These are phyloP conservation scores for Lepidonotus clava DNA, from an alignment of 2,888 invertebrate genomes.

Conservation along the genomic window DNA sequence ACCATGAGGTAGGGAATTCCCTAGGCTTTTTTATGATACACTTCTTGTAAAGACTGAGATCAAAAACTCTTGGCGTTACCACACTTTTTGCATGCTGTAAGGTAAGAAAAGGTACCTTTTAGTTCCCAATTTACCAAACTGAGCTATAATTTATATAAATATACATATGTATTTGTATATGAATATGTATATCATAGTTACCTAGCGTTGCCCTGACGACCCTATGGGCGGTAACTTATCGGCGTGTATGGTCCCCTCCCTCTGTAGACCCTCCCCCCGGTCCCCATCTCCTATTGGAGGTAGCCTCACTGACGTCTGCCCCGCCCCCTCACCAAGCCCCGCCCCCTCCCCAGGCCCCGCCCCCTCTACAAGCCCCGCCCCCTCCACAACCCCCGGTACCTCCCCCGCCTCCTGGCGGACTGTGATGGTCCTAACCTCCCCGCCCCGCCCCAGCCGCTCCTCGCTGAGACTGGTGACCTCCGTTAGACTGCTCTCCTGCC, in stretches of 20 bases:
- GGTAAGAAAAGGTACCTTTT: no score
- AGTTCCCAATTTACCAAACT: no score
- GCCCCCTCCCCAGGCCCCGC: background rate
- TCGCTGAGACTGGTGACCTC: background rate
- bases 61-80: no score
- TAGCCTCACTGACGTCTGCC: background rate
- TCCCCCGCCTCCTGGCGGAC: background rate
- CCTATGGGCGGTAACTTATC: background rate
- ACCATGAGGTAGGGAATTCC: no score
- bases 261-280: background rate
- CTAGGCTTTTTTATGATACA: no score
- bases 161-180: no score
- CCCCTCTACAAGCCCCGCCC: background rate
- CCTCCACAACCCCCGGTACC: no score
- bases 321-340: background rate
- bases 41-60: no score
- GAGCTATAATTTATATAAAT: no score
- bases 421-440: background rate
- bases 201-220: background rate
- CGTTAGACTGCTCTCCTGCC: no score
- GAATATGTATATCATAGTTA: no score
- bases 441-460: background rate
- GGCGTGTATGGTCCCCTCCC: slow-evolving; percentile 10
- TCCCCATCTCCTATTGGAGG: background rate
- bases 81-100: no score